Percentiles rank a stretch among this genome's conserved stretches.
These are phyloP conservation scores for Amazona guildingii DNA, from an alignment of 2,113 vertebrate genomes.

Conservation along the genomic window DNA sequence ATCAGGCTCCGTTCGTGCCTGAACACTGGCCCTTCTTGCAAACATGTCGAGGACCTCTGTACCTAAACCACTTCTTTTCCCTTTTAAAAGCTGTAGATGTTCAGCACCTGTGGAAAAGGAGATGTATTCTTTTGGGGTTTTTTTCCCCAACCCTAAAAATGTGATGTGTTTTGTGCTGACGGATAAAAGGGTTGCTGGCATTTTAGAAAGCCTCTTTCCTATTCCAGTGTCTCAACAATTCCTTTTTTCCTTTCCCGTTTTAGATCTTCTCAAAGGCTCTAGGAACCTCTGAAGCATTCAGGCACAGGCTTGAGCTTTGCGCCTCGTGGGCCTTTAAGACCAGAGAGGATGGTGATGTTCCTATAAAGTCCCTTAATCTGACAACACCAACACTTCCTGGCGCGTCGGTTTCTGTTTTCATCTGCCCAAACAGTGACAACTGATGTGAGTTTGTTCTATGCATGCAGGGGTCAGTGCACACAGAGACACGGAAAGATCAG, in stretches of 20 bases:
- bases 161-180: neutral
- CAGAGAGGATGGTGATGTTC: neutral
- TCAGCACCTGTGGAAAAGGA: neutral
- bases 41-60: neutral
- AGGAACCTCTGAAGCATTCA: neutral
- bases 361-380: neutral
- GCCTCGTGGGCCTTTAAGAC: neutral
- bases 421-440: fast-evolving
- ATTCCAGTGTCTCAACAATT: neutral
- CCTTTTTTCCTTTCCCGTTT: neutral
- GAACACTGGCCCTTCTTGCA: neutral
- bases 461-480: neutral
- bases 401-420: fast-evolving
- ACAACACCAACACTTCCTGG: fast-evolving
- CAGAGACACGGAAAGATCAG: neutral
- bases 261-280: neutral
- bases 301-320: neutral
- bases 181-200: neutral
- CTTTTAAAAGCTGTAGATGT: neutral
- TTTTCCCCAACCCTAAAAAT: fast-evolving
- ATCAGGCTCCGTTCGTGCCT: neutral
- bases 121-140: neutral
- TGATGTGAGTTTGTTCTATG: neutral
- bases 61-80: neutral
- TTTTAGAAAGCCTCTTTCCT: neutral